Percentiles rank a stretch among this genome's conserved stretches.
These are phyloP conservation scores for Saccostrea glomerata DNA, from an alignment of 1,140 invertebrate species.

Conservation along the genomic window DNA sequence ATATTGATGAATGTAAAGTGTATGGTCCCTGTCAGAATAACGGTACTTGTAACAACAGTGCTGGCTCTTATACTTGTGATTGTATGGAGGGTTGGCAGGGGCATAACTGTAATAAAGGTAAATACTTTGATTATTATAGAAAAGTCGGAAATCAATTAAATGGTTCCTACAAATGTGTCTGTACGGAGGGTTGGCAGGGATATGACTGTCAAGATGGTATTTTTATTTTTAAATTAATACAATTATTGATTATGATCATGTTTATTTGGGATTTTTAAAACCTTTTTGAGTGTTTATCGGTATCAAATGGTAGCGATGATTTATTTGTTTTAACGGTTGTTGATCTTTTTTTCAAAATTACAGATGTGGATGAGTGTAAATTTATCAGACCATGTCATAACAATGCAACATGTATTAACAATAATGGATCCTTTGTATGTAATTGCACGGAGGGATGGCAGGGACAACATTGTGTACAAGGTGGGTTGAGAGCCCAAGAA, in stretches of 20 bases:
- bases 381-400: conserved; percentile 64
- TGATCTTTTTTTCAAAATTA: conserved; percentile 75
- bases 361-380: conserved; percentile 32
- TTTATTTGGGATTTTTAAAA: too few species aligned
- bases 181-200: conserved; percentile 80
- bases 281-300: too few species aligned
- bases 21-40: conserved; percentile 83
- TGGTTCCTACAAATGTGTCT: conserved; percentile 55
- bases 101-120: conserved; percentile 60
- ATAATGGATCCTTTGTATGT: conserved; percentile 35
- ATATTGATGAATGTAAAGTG: conserved; percentile 25
- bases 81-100: conserved; percentile 18
- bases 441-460: conserved; percentile 39
- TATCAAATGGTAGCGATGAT: too few species aligned
- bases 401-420: conserved; percentile 38
- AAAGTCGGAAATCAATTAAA: too few species aligned
- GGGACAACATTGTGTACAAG: conserved; percentile 36
- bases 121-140: neutral
- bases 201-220: conserved; percentile 57
- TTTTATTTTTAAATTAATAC: too few species aligned
- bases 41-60: conserved; percentile 89
- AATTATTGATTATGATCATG: too few species aligned
- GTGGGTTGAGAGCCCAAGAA: neutral
- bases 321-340: neutral
- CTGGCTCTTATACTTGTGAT: conserved; percentile 35